Conservation (phyloP, 2,888 invertebrate genomes). For the Alviniconcha strummeri region DNA sequence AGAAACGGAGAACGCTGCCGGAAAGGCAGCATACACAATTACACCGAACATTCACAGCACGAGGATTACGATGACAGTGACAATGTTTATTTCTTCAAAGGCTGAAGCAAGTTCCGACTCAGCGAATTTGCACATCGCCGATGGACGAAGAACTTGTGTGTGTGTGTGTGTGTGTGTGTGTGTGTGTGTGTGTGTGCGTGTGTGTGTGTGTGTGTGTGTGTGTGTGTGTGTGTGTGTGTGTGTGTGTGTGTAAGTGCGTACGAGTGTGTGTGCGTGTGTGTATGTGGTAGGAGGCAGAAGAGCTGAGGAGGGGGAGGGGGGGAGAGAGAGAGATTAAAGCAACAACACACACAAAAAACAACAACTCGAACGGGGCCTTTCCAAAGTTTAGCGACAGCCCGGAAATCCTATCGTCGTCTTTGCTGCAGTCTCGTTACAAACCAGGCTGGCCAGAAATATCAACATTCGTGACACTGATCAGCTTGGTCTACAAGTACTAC, state of each 20-base stretch:
- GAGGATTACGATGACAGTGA: neutral
- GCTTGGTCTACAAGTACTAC: too few relatives aligned
- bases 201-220: neutral
- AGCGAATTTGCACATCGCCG: too few relatives aligned
- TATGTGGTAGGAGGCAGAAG: neutral
- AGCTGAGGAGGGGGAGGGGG: neutral
- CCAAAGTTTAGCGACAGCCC: too few relatives aligned
- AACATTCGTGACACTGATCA: too few relatives aligned
- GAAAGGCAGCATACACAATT: too few relatives aligned
- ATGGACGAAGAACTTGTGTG: neutral
- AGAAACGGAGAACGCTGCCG: too few relatives aligned
- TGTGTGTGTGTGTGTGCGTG: neutral
- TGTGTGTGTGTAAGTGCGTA: neutral
- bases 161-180: slow-evolving; percentile 2
- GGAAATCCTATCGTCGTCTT: too few relatives aligned
- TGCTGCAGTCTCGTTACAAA: too few relatives aligned
- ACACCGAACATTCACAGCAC: neutral
- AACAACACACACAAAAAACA: neutral
- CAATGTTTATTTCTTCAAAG: too few relatives aligned
- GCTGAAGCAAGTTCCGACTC: too few relatives aligned
- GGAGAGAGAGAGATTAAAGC: neutral
- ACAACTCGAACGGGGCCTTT: too few relatives aligned
- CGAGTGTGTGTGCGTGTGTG: neutral
- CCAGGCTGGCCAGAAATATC: too few relatives aligned
- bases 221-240: neutral